A percentile compares a stretch with the other conserved stretches of the same genome.
Evolutionary conservation across 30 jellyfish, hydroid and myxozoan species (phyloP).

Genomic region (Aurelia aurita): DNA sequence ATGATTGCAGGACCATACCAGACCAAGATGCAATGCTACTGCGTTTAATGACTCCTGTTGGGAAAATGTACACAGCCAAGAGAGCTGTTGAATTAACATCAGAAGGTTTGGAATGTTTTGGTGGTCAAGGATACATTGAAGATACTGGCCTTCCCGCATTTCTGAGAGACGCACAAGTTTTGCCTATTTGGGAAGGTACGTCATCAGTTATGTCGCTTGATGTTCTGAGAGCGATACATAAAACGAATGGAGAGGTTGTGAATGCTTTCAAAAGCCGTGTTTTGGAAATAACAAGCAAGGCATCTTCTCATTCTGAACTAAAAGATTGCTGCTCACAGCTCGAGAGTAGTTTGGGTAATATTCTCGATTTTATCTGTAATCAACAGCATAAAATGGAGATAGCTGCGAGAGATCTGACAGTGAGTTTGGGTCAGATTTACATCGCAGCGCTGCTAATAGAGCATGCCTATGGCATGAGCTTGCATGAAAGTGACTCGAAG

Average conservation of each 20-base stretch:
- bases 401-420: constrained; percentile 91
- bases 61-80: constrained; percentile 89
- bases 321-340: constrained; percentile 32
- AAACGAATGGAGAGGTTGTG: constrained; percentile 81
- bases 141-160: constrained; percentile 96
- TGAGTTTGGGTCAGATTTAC: constrained; percentile 80
- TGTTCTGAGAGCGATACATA: constrained; percentile 82
- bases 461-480: constrained; percentile 20
- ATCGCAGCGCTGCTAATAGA: constrained; percentile 68
- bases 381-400: constrained; percentile 20
- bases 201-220: constrained; percentile 83
- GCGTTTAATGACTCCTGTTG: constrained; percentile 90
- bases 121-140: constrained; percentile 98
- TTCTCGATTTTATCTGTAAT: constrained; percentile 31
- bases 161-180: constrained; percentile 94
- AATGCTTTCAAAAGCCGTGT: constrained; percentile 52
- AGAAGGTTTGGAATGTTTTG: constrained; percentile 93
- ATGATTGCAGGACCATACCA: constrained; percentile 64
- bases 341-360: constrained; percentile 17
- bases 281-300: not conserved
- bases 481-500: not conserved
- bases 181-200: constrained; percentile 96
- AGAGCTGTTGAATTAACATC: constrained; percentile 85
- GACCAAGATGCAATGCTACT: constrained; percentile 74
- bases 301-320: constrained; percentile 8